Conservation (phyloP, 2,113 vertebrate genomes). For the Embiotoca jacksoni region DNA sequence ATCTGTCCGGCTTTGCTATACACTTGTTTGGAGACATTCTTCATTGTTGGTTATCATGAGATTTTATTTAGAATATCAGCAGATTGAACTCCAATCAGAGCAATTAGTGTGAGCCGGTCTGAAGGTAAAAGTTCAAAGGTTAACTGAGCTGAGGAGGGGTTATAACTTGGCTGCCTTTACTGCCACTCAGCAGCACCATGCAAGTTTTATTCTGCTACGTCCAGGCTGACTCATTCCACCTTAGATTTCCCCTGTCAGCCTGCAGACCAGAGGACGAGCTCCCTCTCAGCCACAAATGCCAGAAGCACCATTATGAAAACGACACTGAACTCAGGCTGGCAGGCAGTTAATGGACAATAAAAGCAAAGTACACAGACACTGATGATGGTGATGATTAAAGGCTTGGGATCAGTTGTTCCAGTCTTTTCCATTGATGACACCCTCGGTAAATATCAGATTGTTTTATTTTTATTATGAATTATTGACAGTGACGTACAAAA, state of each 20-base stretch:
- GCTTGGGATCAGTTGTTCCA: neutral
- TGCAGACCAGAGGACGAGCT: too few relatives aligned
- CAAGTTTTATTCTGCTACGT: too few relatives aligned
- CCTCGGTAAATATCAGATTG: too few relatives aligned
- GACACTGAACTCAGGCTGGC: constrained; percentile 31
- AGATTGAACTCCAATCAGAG: neutral
- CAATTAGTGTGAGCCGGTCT: neutral
- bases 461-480: too few relatives aligned
- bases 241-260: too few relatives aligned
- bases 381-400: constrained; percentile 18
- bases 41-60: too few relatives aligned
- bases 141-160: neutral
- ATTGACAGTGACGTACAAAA: too few relatives aligned
- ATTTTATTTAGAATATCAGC: too few relatives aligned
- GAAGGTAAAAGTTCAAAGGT: constrained; percentile 20
- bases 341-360: constrained; percentile 46
- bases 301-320: constrained; percentile 56
- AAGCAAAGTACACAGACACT: constrained; percentile 13
- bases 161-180: neutral
- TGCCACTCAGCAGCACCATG: constrained; percentile 1
- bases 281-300: constrained; percentile 41
- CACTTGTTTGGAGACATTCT: too few relatives aligned
- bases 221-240: too few relatives aligned
- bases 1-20: too few relatives aligned
- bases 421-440: neutral